phyloP scores from a whole-genome alignment of 2,113 vertebrate species.

The Equus quagga region DNA sequence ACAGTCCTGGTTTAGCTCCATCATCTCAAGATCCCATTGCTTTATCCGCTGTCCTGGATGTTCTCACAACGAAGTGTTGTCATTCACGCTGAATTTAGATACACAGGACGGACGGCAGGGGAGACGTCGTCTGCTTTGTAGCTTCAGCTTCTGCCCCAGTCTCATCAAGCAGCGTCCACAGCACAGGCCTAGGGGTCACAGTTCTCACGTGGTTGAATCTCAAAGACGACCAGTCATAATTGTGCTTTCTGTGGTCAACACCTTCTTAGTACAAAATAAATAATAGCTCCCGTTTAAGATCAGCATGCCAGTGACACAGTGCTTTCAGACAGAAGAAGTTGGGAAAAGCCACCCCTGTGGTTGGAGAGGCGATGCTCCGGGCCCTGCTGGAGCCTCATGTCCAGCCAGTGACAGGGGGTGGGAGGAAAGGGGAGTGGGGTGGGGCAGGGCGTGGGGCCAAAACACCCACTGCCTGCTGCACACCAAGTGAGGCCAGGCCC shows the following conservation, averaged over 20 bases:
- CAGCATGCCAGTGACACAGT: neutral
- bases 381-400: neutral
- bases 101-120: accelerated
- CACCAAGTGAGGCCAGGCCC: neutral
- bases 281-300: neutral
- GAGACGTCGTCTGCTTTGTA: no score
- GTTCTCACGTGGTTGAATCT: neutral
- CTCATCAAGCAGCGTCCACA: neutral
- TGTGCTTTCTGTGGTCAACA: neutral
- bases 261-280: neutral
- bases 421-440: no score
- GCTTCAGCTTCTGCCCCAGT: no score
- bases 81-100: accelerated
- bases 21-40: neutral
- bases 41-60: neutral
- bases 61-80: neutral
- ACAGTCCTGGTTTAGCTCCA: neutral
- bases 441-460: no score
- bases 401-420: neutral
- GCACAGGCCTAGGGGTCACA: no score
- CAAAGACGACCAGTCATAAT: neutral
- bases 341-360: neutral
- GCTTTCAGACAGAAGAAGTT: neutral
- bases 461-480: neutral
- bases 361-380: accelerated